phyloP scores from a whole-genome alignment of 2,888 invertebrate species.

The Chymomyza fuscimana region DNA sequence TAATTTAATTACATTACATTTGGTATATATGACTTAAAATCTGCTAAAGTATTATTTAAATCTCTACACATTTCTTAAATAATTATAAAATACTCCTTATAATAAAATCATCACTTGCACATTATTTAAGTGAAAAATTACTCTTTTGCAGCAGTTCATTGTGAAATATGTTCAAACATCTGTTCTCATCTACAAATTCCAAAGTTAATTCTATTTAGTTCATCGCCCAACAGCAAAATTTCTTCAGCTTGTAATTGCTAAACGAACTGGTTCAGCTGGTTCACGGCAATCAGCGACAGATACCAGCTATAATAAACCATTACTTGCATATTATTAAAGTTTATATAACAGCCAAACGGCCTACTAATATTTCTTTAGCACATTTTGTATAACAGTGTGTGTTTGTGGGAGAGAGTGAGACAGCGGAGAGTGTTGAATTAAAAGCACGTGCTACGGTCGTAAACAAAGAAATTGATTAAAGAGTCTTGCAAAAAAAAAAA shows the following conservation, averaged over 20 bases:
- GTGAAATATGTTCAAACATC: too few species aligned
- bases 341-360: background rate
- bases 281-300: background rate
- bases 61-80: too few species aligned
- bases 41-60: too few species aligned
- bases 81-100: too few species aligned
- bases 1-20: too few species aligned
- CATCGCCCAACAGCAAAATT: background rate
- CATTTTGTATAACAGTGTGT: background rate
- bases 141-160: too few species aligned
- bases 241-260: background rate
- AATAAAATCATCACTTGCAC: too few species aligned
- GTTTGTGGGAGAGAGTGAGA: too few species aligned
- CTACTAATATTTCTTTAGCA: background rate
- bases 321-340: background rate
- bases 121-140: too few species aligned
- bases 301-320: background rate
- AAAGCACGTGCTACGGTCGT: constrained; percentile 71
- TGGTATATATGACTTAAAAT: too few species aligned
- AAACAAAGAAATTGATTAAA: constrained; percentile 69
- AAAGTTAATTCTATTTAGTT: background rate
- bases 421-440: constrained; percentile 41
- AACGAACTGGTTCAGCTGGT: background rate
- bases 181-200: too few species aligned
- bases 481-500: constrained; percentile 24